phyloP scores from a whole-genome alignment of 2,113 vertebrate genomes.

The Dascyllus trimaculatus region DNA sequence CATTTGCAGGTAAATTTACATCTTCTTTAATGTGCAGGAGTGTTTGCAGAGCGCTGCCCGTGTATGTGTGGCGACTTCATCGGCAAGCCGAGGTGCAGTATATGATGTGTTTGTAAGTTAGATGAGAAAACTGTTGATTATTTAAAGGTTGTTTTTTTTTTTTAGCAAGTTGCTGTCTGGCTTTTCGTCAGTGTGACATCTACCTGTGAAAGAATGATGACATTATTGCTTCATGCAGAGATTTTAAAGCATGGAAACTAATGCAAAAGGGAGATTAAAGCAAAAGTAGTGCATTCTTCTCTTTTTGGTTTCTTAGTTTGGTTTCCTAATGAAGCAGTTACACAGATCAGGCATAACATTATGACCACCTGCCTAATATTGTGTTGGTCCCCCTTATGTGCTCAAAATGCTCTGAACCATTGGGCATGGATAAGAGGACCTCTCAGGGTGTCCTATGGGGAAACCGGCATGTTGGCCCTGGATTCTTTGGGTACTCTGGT shows the following conservation, averaged over 20 bases:
- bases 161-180: background rate
- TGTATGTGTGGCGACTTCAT: background rate
- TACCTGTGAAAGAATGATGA: background rate
- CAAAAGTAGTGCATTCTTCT: too few relatives aligned
- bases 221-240: background rate
- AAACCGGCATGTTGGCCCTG: too few relatives aligned
- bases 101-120: background rate
- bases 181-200: background rate
- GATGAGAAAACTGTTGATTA: background rate
- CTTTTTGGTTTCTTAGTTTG: background rate
- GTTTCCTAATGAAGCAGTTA: background rate
- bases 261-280: background rate
- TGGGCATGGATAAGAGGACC: too few relatives aligned
- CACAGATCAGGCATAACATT: too few relatives aligned
- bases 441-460: too few relatives aligned
- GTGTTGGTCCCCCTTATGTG: too few relatives aligned
- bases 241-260: background rate
- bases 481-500: too few relatives aligned
- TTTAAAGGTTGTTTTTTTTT: background rate
- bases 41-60: background rate
- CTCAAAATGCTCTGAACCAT: too few relatives aligned
- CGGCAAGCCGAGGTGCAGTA: background rate
- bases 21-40: background rate
- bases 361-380: too few relatives aligned
- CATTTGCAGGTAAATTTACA: conserved; percentile 11